Conservation (phyloP, 2,797 vertebrate species). For the Coreius guichenoti region DNA sequence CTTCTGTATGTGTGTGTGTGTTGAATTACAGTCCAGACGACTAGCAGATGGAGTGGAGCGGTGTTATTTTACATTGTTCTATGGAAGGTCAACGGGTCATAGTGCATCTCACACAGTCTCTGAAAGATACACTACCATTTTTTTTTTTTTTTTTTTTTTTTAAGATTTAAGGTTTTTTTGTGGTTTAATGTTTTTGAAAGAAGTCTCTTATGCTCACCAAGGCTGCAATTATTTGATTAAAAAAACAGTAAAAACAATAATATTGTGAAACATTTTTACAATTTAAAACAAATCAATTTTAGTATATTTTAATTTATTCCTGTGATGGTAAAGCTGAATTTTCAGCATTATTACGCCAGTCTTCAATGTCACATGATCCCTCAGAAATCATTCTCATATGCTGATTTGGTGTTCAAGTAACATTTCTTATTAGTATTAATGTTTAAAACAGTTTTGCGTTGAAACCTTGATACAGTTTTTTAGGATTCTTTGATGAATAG, state of each 20-base stretch:
- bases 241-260: not conserved
- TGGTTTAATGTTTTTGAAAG: too few relatives aligned
- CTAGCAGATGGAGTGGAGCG: slow-evolving; percentile 18
- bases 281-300: not conserved
- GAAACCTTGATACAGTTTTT: not conserved
- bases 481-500: not conserved
- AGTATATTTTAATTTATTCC: not conserved
- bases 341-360: too few relatives aligned
- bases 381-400: not conserved
- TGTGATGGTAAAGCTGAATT: not conserved
- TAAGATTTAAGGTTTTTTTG: not conserved
- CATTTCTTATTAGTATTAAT: not conserved
- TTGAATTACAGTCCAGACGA: slow-evolving; percentile 27
- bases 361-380: too few relatives aligned
- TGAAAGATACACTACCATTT: not conserved
- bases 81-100: slow-evolving; percentile 34
- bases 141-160: not conserved
- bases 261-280: too few relatives aligned
- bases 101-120: not conserved
- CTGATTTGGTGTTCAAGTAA: not conserved
- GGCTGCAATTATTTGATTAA: not conserved
- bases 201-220: not conserved
- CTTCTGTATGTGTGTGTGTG: slow-evolving; percentile 3
- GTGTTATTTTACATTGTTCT: slow-evolving; percentile 33
- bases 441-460: not conserved